Percentiles rank a stretch among this genome's conserved stretches.
Conservation (phyloP, 2,797 vertebrate species). For the Gambelia wislizenii region DNA sequence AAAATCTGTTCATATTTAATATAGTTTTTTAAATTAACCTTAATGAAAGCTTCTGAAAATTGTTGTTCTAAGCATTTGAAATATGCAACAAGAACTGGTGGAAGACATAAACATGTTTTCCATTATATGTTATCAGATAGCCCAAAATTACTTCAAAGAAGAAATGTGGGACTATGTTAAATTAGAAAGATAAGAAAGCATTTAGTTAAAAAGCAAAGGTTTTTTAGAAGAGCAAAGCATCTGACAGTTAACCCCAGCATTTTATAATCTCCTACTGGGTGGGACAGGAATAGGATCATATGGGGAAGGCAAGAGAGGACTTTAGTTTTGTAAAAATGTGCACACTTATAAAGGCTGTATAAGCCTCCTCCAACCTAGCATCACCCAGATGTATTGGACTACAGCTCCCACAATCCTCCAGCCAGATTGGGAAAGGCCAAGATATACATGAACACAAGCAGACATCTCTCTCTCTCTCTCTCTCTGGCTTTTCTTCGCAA, state of each 20-base stretch:
- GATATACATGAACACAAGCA: neutral
- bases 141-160: conserved; percentile 87
- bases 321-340: conserved; percentile 6
- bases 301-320: neutral
- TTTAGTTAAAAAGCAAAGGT: conserved; percentile 85
- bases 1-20: conserved; percentile 90
- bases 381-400: neutral
- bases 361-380: neutral
- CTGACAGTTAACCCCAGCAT: conserved; percentile 78
- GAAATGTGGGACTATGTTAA: conserved; percentile 85
- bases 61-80: conserved; percentile 89
- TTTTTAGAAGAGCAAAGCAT: conserved; percentile 81
- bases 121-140: conserved; percentile 89
- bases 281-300: conserved; percentile 21
- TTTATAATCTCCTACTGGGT: conserved; percentile 74
- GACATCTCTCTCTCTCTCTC: too few species aligned
- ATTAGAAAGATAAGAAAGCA: conserved; percentile 87
- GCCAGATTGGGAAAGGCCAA: neutral
- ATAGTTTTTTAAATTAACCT: conserved; percentile 87
- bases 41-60: conserved; percentile 89
- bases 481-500: too few species aligned
- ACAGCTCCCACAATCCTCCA: neutral
- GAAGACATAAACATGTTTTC: conserved; percentile 87
- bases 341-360: neutral
- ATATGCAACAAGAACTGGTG: conserved; percentile 83